Evolutionary conservation across 2,113 vertebrate genomes (phyloP).

Genomic region (Cryptotis parvus): DNA sequence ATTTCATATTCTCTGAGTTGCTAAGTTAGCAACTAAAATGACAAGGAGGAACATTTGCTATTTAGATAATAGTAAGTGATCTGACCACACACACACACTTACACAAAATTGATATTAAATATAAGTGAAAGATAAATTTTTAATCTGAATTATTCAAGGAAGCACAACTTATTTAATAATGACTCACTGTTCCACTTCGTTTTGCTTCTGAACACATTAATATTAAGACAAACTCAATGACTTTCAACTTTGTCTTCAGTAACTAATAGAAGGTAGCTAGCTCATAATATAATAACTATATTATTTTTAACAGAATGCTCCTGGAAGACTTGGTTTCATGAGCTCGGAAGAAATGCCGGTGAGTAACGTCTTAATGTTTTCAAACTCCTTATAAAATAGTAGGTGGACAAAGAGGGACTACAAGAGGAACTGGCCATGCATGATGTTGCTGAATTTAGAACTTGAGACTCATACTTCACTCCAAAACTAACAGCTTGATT

Average conservation of each 20-base stretch:
- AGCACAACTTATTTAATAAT: constrained; percentile 24
- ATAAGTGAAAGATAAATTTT: constrained; percentile 46
- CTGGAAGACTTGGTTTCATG: constrained; percentile 73
- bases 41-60: background rate
- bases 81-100: background rate
- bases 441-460: background rate
- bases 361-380: constrained; percentile 57
- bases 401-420: background rate
- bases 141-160: constrained; percentile 37
- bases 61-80: constrained; percentile 48
- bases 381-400: constrained; percentile 40
- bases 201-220: constrained; percentile 17
- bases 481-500: constrained; percentile 27
- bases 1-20: constrained; percentile 14
- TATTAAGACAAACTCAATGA: background rate
- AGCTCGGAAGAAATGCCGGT: constrained; percentile 84
- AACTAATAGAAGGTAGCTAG: background rate
- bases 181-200: constrained; percentile 16
- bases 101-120: background rate
- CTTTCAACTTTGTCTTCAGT: constrained; percentile 34
- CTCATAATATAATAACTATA: constrained; percentile 27
- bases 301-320: constrained; percentile 70
- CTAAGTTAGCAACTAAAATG: constrained; percentile 31
- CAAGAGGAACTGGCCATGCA: background rate
- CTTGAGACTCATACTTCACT: background rate